phyloP scores from a whole-genome alignment of 2,797 vertebrate species.

The Spondyliosoma cantharus region DNA sequence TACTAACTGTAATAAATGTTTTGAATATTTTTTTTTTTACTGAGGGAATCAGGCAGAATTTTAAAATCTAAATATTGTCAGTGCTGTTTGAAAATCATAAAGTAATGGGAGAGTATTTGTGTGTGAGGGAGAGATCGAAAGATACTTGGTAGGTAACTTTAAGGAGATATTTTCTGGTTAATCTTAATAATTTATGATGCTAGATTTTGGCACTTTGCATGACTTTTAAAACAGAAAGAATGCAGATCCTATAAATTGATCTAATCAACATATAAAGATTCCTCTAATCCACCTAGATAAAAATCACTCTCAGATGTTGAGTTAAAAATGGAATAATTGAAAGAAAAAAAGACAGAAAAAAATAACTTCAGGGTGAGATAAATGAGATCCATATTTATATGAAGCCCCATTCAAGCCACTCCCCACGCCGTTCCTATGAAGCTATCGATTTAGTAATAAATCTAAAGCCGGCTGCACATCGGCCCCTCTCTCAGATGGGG shows the following conservation, averaged over 20 bases:
- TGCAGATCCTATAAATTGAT: neutral
- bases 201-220: neutral
- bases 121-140: neutral
- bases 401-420: constrained; percentile 42
- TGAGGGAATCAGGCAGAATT: neutral
- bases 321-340: constrained; percentile 1
- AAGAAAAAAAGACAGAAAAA: neutral
- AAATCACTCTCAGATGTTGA: neutral
- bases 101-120: neutral
- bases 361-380: constrained; percentile 30
- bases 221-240: neutral
- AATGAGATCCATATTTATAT: constrained; percentile 51
- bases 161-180: neutral
- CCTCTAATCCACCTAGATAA: neutral
- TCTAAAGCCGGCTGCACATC: constrained; percentile 62
- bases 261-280: neutral
- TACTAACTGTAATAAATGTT: neutral
- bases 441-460: constrained; percentile 80
- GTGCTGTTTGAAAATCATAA: neutral
- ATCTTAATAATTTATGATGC: neutral
- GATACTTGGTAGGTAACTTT: neutral
- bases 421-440: constrained; percentile 50
- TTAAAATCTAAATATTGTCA: neutral
- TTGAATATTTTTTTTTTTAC: neutral
- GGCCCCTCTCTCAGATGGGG: constrained; percentile 63